Evolutionary conservation across 1,140 invertebrate species (phyloP), one percentile per base, ranked within the genome.

Genomic region (Acromyrmex heyeri): DNA sequence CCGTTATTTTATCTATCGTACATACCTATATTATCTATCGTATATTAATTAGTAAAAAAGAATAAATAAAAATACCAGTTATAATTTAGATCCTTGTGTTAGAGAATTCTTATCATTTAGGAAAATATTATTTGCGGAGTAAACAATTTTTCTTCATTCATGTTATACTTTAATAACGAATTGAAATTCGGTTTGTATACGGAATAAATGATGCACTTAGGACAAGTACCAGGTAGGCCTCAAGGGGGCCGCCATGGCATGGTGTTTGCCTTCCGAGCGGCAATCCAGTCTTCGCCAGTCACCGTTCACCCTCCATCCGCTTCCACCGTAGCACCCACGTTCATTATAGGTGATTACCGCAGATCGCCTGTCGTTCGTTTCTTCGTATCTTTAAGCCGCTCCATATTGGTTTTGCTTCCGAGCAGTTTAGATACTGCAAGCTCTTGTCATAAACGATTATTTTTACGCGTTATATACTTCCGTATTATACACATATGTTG

Each of bases 191-290:
- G 65, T 21, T 75, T 53, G 72, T 81, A 77, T 12, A 83, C 85
- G 62, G 79, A 88, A 55, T 86, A 91, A 95, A 94, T 86, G 86
- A 92, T 94, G 93, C 92, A 95, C 94, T 50, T 95, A 97, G 96
- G 96, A 95, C 96, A 96, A 95, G 94, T 96, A 95, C 96, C 96
- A 94, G 96, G 96, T 95, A 96, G 96, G 95, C 96, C 96, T 95
- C 95, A 96, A 95, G 96, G 96, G 91, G 96, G 96, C 95, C 96
- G 96, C 93, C 96, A 97, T 95, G 96, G 96, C 94, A 97, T 97
- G 96, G 96, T 97, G 89, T 96, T 96, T 96, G 96, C 95, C 94
- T 96, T 96, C 92, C 94, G 96, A 93, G 95, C 95, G 89, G 94
- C 95, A 87, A 94, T 95, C 50, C 95, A 95, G 88, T 92, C 94